These are phyloP conservation scores for Orius laevigatus DNA, from an alignment of 1,140 invertebrate genomes.

Conservation along the genomic window DNA sequence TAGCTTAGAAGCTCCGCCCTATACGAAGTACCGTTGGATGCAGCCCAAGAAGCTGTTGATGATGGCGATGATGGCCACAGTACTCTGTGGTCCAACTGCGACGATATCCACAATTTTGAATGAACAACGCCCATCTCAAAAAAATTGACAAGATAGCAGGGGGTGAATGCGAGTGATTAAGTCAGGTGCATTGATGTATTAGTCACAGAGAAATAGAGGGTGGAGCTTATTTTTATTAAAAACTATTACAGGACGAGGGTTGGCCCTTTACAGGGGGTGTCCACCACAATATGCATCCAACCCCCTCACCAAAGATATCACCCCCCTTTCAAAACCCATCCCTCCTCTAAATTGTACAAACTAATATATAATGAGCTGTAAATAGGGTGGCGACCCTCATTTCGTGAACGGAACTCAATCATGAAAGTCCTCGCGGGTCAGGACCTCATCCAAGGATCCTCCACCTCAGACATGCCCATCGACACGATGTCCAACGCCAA, in stretches of 20 bases:
- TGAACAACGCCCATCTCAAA: too few relatives aligned
- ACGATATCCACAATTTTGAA: too few relatives aligned
- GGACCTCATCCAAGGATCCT: too few relatives aligned
- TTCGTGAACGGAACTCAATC: not conserved
- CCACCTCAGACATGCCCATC: too few relatives aligned
- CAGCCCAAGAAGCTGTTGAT: too few relatives aligned
- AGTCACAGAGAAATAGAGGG: conserved; percentile 1
- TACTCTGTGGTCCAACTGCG: too few relatives aligned
- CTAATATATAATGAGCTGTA: conserved; percentile 21
- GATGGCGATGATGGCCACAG: too few relatives aligned
- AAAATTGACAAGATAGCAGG: too few relatives aligned
- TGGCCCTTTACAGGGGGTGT: not conserved
- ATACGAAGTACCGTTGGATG: too few relatives aligned
- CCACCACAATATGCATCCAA: conserved; percentile 8
- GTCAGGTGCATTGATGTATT: conserved; percentile 10
- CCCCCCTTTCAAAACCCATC: not conserved
- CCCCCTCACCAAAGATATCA: not conserved
- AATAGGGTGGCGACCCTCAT: conserved; percentile 14
- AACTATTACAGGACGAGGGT: conserved; percentile 1
- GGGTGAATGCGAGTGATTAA: conserved; percentile 3
- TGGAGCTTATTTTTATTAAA: conserved; percentile 10
- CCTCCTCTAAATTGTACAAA: conserved; percentile 15
- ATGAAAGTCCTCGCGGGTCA: too few relatives aligned
- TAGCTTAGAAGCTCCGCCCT: too few relatives aligned
- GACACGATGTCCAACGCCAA: too few relatives aligned